A percentile compares a stretch with the other conserved stretches of the same genome.
Conservation (phyloP, 2,113 vertebrate genomes). For the Erpornis zantholeuca region DNA sequence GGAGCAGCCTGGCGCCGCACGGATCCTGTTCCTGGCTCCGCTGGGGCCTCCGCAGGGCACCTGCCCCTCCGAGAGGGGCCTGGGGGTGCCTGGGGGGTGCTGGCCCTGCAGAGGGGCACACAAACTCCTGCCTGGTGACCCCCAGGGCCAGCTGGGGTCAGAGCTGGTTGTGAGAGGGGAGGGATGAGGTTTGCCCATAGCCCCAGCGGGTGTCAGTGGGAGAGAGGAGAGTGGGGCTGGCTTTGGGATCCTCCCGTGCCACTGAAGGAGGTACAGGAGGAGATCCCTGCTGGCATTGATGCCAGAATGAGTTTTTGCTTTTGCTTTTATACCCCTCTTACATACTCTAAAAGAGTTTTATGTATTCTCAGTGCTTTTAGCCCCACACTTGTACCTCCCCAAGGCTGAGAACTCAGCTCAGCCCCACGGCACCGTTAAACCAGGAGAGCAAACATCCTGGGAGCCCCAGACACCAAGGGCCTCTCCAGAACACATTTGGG, state of each 20-base stretch:
- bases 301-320: too few relatives aligned
- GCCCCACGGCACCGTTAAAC: too few relatives aligned
- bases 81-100: neutral
- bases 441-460: too few relatives aligned
- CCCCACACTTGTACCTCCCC: too few relatives aligned
- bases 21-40: neutral
- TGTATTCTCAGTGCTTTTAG: too few relatives aligned
- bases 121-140: neutral
- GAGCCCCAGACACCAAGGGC: too few relatives aligned
- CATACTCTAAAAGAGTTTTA: too few relatives aligned
- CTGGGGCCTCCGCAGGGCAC: rapidly evolving
- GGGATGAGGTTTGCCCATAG: neutral
- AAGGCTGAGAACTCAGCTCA: too few relatives aligned
- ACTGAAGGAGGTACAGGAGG: rapidly evolving
- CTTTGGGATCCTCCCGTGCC: neutral
- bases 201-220: rapidly evolving
- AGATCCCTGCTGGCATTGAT: neutral
- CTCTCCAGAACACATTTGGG: too few relatives aligned
- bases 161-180: rapidly evolving
- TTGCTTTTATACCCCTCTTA: too few relatives aligned
- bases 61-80: rapidly evolving
- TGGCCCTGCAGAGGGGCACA: rapidly evolving
- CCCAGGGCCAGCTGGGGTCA: neutral
- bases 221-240: neutral
- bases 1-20: neutral